Conservation (phyloP, 2,888 invertebrate genomes). For the Limnephilus lunatus region DNA sequence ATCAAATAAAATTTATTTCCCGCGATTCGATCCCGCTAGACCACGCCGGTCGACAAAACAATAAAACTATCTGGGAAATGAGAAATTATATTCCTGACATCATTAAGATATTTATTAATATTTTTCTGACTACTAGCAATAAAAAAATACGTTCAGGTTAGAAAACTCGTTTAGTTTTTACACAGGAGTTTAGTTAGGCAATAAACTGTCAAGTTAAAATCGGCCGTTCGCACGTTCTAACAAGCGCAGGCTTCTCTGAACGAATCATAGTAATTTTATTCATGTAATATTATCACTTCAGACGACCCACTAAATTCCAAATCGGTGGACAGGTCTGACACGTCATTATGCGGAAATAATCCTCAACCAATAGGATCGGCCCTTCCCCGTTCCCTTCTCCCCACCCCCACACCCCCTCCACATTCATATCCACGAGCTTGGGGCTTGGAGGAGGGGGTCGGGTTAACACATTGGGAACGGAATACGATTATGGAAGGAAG, state of each 20-base stretch:
- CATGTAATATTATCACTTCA: conserved; percentile 22
- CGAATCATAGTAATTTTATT: conserved; percentile 28
- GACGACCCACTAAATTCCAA: conserved; percentile 17
- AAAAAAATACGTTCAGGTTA: background rate
- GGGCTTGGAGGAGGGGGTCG: background rate
- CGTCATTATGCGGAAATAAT: conserved; percentile 38
- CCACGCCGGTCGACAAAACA: no score
- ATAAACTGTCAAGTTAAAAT: background rate
- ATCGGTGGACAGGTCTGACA: conserved; percentile 31
- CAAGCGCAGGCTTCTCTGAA: background rate
- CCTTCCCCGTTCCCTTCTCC: background rate
- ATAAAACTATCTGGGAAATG: no score
- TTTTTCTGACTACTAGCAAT: background rate
- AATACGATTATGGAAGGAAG: conserved; percentile 7
- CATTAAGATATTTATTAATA: no score
- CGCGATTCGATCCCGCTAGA: no score
- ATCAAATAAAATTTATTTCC: no score
- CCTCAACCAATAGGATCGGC: conserved; percentile 26
- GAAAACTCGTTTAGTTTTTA: background rate
- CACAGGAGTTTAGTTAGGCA: background rate
- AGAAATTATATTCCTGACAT: no score
- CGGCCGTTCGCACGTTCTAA: background rate
- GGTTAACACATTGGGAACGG: conserved; percentile 19
- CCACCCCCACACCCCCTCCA: background rate
- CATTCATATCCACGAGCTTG: background rate